Conservation (phyloP, 2,888 invertebrate species). For the Stenolophus ochropezus region DNA sequence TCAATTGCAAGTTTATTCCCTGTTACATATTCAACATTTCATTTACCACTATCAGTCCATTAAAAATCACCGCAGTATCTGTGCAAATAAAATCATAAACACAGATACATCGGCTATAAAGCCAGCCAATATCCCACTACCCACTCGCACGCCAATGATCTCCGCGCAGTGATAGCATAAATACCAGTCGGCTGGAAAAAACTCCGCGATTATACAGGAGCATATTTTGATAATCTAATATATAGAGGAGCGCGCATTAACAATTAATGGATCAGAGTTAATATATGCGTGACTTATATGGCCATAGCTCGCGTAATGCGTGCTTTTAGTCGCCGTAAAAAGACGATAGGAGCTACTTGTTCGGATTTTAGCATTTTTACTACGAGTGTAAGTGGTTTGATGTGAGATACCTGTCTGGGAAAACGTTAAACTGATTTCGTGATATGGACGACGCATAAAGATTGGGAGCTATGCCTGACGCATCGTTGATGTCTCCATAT, state of each 20-base stretch:
- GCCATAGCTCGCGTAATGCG: constrained; percentile 34
- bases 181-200: constrained; percentile 24
- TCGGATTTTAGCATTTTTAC: constrained; percentile 40
- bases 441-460: constrained; percentile 7
- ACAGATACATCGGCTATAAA: constrained; percentile 23
- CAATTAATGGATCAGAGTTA: constrained; percentile 57
- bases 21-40: not conserved
- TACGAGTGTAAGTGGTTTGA: constrained; percentile 17
- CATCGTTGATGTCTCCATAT: constrained; percentile 40
- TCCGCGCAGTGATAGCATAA: constrained; percentile 36
- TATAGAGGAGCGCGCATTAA: constrained; percentile 53
- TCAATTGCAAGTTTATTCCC: not conserved
- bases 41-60: not conserved
- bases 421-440: constrained; percentile 15
- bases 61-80: constrained; percentile 23
- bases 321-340: constrained; percentile 44
- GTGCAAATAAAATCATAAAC: constrained; percentile 34
- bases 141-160: constrained; percentile 20
- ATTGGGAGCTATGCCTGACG: constrained; percentile 2
- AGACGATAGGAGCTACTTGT: constrained; percentile 30
- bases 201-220: constrained; percentile 55
- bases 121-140: constrained; percentile 18
- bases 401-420: constrained; percentile 24
- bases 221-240: constrained; percentile 60
- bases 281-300: constrained; percentile 59